Percentiles rank a stretch among this genome's conserved stretches.
phyloP scores from a whole-genome alignment of 2,888 invertebrate species.

The Macaria liturata region DNA sequence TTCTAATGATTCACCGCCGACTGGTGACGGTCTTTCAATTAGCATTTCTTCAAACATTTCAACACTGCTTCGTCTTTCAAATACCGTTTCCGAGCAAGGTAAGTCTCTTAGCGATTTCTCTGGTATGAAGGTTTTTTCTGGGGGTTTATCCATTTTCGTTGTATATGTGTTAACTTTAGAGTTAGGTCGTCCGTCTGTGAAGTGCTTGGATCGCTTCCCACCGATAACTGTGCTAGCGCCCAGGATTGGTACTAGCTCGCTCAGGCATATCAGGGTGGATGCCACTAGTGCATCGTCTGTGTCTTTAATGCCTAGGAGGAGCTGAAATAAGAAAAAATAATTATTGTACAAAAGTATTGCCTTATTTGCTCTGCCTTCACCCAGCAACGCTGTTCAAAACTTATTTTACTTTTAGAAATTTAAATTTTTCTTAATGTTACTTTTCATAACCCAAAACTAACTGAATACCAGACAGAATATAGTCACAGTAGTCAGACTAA shows the following conservation, averaged over 20 bases:
- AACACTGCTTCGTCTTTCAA: conserved; percentile 45
- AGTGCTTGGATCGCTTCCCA: conserved; percentile 90
- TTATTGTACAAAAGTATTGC: conserved; percentile 5
- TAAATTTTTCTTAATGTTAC: too few species aligned
- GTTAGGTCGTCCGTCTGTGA: conserved; percentile 93
- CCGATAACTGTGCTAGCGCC: conserved; percentile 94
- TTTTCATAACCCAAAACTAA: too few species aligned
- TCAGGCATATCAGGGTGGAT: conserved; percentile 90
- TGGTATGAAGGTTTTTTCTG: conserved; percentile 37
- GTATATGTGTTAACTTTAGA: conserved; percentile 44
- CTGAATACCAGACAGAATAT: too few species aligned
- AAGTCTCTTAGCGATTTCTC: conserved; percentile 60
- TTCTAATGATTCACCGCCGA: conserved; percentile 90
- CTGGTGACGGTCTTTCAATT: conserved; percentile 91
- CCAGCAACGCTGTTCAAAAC: too few species aligned
- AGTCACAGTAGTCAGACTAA: too few species aligned
- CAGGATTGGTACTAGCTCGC: conserved; percentile 92
- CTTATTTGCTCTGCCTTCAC: too few species aligned
- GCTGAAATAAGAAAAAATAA: conserved; percentile 67
- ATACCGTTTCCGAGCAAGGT: conserved; percentile 62
- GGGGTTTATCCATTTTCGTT: conserved; percentile 17
- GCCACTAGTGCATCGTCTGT: conserved; percentile 92
- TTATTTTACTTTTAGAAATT: too few species aligned
- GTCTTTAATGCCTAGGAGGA: conserved; percentile 94
- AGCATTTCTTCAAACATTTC: conserved; percentile 73